Conservation (phyloP, 2,113 vertebrate species). For the Siniperca chuatsi region DNA sequence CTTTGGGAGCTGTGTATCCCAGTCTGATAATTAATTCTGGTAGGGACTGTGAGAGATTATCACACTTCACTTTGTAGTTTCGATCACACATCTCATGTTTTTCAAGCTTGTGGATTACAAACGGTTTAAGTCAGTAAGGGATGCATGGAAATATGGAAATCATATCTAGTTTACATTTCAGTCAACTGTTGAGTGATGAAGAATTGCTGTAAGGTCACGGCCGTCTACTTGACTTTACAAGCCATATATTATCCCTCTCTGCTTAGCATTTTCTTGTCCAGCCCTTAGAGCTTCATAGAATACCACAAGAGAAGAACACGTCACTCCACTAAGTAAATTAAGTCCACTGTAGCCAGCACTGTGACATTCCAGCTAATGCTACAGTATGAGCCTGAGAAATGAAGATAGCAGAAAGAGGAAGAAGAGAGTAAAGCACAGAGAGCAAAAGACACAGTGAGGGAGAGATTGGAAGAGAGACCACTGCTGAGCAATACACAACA, state of each 20-base stretch:
- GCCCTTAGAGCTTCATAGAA: constrained; percentile 34
- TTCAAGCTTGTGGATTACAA: constrained; percentile 12
- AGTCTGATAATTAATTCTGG: neutral
- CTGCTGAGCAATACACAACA: constrained; percentile 48
- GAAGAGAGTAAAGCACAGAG: constrained; percentile 20
- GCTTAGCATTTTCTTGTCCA: constrained; percentile 35
- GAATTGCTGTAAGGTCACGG: constrained; percentile 7
- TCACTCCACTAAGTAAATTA: constrained; percentile 69
- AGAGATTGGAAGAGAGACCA: constrained; percentile 12
- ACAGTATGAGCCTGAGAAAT: constrained; percentile 67
- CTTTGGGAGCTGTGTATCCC: neutral
- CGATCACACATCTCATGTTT: neutral
- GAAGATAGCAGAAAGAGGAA: constrained; percentile 61
- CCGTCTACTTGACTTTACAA: constrained; percentile 23
- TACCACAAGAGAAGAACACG: constrained; percentile 44
- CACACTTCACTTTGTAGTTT: constrained; percentile 8
- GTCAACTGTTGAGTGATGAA: constrained; percentile 10
- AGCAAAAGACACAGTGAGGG: constrained; percentile 9
- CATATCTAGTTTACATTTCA: constrained; percentile 27
- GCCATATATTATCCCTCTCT: constrained; percentile 14
- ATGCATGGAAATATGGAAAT: constrained; percentile 28
- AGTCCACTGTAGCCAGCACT: constrained; percentile 62
- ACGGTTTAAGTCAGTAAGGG: neutral
- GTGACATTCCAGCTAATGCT: constrained; percentile 68
- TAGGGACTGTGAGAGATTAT: neutral